These are phyloP conservation scores for Thymelicus sylvestris DNA, from an alignment of 2,888 invertebrate genomes.

Conservation along the genomic window DNA sequence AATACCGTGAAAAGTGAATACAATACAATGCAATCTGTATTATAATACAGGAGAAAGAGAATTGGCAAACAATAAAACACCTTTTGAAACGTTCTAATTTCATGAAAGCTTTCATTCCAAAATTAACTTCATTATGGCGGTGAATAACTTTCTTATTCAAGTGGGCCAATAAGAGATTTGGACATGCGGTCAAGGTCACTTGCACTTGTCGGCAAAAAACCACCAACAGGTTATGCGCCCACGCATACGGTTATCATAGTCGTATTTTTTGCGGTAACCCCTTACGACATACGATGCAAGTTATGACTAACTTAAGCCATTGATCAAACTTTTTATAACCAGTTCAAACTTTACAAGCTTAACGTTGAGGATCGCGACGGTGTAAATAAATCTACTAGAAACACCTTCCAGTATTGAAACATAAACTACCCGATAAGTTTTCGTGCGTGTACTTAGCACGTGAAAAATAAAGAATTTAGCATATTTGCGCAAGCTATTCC, in stretches of 20 bases:
- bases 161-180: slow-evolving; percentile 57
- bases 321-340: slow-evolving; percentile 47
- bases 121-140: background rate
- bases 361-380: background rate
- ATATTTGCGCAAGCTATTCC: slow-evolving; percentile 17
- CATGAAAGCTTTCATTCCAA: background rate
- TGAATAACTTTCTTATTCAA: slow-evolving; percentile 40
- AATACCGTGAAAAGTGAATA: background rate
- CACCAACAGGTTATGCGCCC: slow-evolving; percentile 70
- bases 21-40: background rate
- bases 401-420: background rate
- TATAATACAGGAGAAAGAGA: background rate
- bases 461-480: slow-evolving; percentile 23
- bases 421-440: slow-evolving; percentile 19
- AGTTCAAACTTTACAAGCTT: slow-evolving; percentile 13
- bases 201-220: slow-evolving; percentile 78
- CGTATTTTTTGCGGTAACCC: slow-evolving; percentile 48
- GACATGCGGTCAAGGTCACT: slow-evolving; percentile 78
- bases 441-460: slow-evolving; percentile 15
- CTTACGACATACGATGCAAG: slow-evolving; percentile 51
- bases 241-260: slow-evolving; percentile 65
- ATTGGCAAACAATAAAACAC: background rate
- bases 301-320: slow-evolving; percentile 49
- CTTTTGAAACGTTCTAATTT: too few species aligned
- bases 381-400: slow-evolving; percentile 2